Base-by-base conservation (phyloP, 2,113 vertebrate genomes). In the Phocoena phocoena region DNA sequence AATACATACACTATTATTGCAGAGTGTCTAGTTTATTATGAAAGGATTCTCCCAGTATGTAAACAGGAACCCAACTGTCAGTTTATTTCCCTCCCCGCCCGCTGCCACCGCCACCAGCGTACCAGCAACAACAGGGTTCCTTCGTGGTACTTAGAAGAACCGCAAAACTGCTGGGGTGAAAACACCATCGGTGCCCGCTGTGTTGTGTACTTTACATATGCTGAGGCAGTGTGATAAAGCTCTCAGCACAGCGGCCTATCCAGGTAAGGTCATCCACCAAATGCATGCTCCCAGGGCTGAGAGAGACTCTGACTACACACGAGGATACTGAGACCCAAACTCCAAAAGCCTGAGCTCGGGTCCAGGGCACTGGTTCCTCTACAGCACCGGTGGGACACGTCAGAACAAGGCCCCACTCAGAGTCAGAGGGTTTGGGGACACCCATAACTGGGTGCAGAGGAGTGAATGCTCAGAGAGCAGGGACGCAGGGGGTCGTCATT, bases 21-120 rank as follows among this genome's bases (percentile, higher is more conserved):
- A 47, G 65, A 90, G 47, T 74, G 55, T 95, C 85, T 93, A 50
- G 44, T 97, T 97, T 97, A 97, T 97, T 97, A 79, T 60, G 88
- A 94, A 96, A 97, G 91, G 77, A 80, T 91, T 96, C 80, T 95
- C 90, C 83, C 50, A 94, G 3, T 86, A 73, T 28, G 41, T 92
- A 90, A 79, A 96, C 13, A 92, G 23, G 26, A 41, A 88, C 76
- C 85, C 84, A 88, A 95, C 67, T 60, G 60, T 0, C 62, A 63
- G 77, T 60, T 58, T 83, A 55, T 50, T 47, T 47, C 44, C 58
- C 14, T 68, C 31, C 76, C 44, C 0, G 44, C 44, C 44, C 44
- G 3, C 50, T 5, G 14, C 58, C 5, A 20, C 17, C 23, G 28
- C 41, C 15, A 50, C 12, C 21, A 62, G 67, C n/a, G 65, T 79